A percentile compares a stretch with the other conserved stretches of the same genome.
Conservation (phyloP, 1,140 invertebrate species). For the Drosophila santomea region DNA sequence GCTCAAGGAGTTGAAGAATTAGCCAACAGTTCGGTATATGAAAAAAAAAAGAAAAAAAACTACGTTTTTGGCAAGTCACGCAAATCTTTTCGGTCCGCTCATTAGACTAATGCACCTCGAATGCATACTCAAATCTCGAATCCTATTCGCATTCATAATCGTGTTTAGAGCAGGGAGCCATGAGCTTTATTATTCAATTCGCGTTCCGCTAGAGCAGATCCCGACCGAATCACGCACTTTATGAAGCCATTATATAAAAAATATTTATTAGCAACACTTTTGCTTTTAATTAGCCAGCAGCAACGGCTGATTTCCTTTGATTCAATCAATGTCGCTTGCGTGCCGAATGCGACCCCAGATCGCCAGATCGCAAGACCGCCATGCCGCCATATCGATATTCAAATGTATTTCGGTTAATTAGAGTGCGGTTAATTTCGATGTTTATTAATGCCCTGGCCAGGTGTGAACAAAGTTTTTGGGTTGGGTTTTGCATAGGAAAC, state of each 20-base stretch:
- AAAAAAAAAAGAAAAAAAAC: slow-evolving; percentile 14
- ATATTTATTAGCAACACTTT: slow-evolving; percentile 68
- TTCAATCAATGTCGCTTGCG: slow-evolving; percentile 58
- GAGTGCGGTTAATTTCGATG: slow-evolving; percentile 77
- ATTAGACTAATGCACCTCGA: slow-evolving; percentile 64
- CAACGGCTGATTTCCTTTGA: slow-evolving; percentile 57
- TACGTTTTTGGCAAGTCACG: slow-evolving; percentile 60
- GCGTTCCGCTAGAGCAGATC: slow-evolving; percentile 64
- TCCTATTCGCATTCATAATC: slow-evolving; percentile 64
- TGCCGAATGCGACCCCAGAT: slow-evolving; percentile 51
- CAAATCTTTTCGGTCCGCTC: slow-evolving; percentile 64
- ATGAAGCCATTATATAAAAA: slow-evolving; percentile 78
- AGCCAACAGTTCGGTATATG: slow-evolving; percentile 13
- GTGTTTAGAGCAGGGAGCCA: slow-evolving; percentile 40
- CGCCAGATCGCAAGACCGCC: neutral
- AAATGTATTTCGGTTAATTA: slow-evolving; percentile 66
- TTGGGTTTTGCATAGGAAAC: slow-evolving; percentile 5
- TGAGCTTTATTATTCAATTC: slow-evolving; percentile 64
- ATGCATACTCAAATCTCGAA: slow-evolving; percentile 21
- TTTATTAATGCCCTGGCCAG: slow-evolving; percentile 73
- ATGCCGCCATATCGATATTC: slow-evolving; percentile 25
- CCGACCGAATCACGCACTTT: slow-evolving; percentile 67
- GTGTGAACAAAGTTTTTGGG: slow-evolving; percentile 64
- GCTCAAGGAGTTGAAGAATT: slow-evolving; percentile 31
- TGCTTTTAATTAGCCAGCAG: slow-evolving; percentile 69